Percentiles rank a stretch among this genome's conserved stretches.
phyloP scores from a whole-genome alignment of 1,140 invertebrate genomes.

The Saccostrea echinata region DNA sequence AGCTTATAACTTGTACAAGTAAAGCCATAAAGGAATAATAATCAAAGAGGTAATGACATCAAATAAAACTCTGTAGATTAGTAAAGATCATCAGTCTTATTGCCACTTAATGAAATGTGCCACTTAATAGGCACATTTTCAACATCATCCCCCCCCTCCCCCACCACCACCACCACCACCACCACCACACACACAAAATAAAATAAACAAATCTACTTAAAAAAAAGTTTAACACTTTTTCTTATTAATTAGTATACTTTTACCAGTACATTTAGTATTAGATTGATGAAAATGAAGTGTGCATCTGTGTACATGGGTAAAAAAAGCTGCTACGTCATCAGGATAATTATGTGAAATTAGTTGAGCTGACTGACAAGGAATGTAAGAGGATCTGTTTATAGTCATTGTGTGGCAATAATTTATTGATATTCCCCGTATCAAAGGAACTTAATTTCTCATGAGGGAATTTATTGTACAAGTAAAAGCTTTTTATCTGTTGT shows the following conservation, averaged over 20 bases:
- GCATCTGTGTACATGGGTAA: neutral
- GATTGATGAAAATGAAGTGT: neutral
- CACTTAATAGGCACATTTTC: too few relatives aligned
- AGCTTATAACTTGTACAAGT: neutral
- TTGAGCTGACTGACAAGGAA: neutral
- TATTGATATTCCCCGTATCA: slow-evolving; percentile 13
- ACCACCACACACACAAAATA: too few relatives aligned
- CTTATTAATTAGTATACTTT: too few relatives aligned
- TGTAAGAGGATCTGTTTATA: neutral
- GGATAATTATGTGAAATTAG: neutral
- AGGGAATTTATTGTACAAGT: neutral
- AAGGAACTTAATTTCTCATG: neutral
- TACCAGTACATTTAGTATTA: too few relatives aligned
- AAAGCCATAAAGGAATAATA: neutral
- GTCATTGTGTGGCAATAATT: neutral
- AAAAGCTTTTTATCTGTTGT: neutral
- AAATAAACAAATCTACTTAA: neutral
- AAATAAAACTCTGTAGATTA: too few relatives aligned
- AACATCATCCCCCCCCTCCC: neutral
- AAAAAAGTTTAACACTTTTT: too few relatives aligned
- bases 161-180: too few relatives aligned
- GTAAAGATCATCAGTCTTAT: too few relatives aligned
- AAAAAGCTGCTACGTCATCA: neutral
- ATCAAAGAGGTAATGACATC: too few relatives aligned
- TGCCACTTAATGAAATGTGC: too few relatives aligned